Evolutionary conservation across 2,888 invertebrate genomes (phyloP).

Genomic region (Stenoptilia bipunctidactyla): DNA sequence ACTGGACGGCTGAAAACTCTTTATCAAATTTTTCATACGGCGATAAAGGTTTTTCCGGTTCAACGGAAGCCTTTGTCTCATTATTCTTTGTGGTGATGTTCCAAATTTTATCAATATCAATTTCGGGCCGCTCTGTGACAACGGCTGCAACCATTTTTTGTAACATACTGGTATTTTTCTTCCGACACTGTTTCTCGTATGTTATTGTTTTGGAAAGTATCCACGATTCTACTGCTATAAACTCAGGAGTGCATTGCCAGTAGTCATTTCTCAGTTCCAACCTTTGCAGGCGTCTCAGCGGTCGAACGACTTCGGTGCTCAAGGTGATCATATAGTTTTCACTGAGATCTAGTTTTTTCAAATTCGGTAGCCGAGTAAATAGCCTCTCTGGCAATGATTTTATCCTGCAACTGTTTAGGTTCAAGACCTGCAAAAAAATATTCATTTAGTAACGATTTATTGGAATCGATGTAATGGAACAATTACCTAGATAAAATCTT

Average conservation of each 20-base stretch:
- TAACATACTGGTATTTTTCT: slow-evolving; percentile 59
- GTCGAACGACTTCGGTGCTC: slow-evolving; percentile 51
- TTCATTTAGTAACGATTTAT: no score
- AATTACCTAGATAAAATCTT: no score
- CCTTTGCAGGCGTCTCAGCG: slow-evolving; percentile 54
- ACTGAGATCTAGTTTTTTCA: slow-evolving; percentile 71
- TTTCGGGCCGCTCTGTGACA: slow-evolving; percentile 36
- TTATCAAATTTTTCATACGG: slow-evolving; percentile 49
- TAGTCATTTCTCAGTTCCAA: slow-evolving; percentile 70
- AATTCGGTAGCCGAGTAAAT: slow-evolving; percentile 66
- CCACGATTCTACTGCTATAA: slow-evolving; percentile 50
- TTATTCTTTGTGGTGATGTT: slow-evolving; percentile 35
- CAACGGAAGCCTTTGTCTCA: slow-evolving; percentile 18
- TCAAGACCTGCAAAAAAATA: slow-evolving; percentile 56
- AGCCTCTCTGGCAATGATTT: slow-evolving; percentile 60
- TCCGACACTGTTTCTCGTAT: slow-evolving; percentile 56
- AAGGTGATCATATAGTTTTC: slow-evolving; percentile 73
- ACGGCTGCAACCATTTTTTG: slow-evolving; percentile 68
- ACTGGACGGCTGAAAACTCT: slow-evolving; percentile 54
- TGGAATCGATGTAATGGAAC: no score
- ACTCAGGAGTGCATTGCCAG: slow-evolving; percentile 65
- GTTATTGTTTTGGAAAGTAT: slow-evolving; percentile 39
- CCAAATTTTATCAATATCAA: slow-evolving; percentile 51
- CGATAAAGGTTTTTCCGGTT: slow-evolving; percentile 27
- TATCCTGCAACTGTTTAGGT: slow-evolving; percentile 72